These are phyloP conservation scores for Diploscapter pachys DNA, from an alignment of 1,140 invertebrate species.

Conservation along the genomic window DNA sequence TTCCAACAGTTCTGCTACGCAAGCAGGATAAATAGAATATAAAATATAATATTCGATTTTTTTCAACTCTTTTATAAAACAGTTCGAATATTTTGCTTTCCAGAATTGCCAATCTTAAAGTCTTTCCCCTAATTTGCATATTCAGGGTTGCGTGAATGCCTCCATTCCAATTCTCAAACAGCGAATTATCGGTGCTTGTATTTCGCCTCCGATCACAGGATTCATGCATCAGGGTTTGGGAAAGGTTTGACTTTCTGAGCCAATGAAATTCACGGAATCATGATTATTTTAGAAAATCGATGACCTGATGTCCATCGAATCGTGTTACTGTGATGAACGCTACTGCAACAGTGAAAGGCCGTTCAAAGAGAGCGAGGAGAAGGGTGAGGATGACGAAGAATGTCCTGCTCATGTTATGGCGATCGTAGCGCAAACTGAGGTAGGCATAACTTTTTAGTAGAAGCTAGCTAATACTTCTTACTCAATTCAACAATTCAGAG, in stretches of 20 bases:
- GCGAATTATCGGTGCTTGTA: conserved; percentile 51
- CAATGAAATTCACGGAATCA: background rate
- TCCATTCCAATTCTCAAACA: conserved; percentile 54
- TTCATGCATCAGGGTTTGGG: conserved; percentile 57
- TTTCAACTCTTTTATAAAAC: too few relatives aligned
- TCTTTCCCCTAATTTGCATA: too few relatives aligned
- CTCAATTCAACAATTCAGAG: too few relatives aligned
- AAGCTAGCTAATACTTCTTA: background rate
- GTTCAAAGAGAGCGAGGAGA: background rate
- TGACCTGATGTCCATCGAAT: conserved; percentile 53
- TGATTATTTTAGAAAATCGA: conserved; percentile 37
- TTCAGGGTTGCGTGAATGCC: conserved; percentile 53
- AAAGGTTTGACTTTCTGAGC: background rate
- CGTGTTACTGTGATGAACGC: conserved; percentile 49
- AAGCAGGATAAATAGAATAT: too few relatives aligned
- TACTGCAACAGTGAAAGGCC: conserved; percentile 55
- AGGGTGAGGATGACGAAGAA: conserved; percentile 43
- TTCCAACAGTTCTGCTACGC: too few relatives aligned
- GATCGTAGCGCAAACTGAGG: conserved; percentile 47
- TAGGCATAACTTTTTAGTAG: conserved; percentile 14
- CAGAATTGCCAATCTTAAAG: too few relatives aligned
- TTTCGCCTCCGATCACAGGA: conserved; percentile 58
- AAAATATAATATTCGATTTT: too few relatives aligned
- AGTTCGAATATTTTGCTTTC: too few relatives aligned
- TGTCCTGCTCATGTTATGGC: conserved; percentile 48